phyloP scores from a whole-genome alignment of 1,140 invertebrate genomes.

The Halictus rubicundus region DNA sequence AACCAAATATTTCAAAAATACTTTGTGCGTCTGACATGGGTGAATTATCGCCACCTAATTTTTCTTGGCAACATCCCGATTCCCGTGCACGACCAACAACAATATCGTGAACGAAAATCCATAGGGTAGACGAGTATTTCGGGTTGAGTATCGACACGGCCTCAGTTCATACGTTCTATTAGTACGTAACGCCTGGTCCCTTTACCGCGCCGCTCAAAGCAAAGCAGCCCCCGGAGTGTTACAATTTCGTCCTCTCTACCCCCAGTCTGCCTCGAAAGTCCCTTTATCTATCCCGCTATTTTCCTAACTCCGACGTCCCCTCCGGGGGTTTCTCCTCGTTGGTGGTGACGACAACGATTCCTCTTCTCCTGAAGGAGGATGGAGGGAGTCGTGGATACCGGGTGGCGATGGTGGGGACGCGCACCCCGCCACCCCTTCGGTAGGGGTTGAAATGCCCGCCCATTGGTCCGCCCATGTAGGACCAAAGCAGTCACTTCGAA shows the following conservation, averaged over 20 bases:
- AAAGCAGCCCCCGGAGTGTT: slow-evolving; percentile 68
- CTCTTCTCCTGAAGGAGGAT: slow-evolving; percentile 42
- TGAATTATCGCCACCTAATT: too few species aligned
- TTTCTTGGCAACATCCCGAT: not conserved
- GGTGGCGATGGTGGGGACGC: slow-evolving; percentile 2
- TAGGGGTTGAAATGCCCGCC: slow-evolving; percentile 58
- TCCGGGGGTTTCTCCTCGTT: slow-evolving; percentile 55
- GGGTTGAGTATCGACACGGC: slow-evolving; percentile 15
- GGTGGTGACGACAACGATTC: slow-evolving; percentile 56
- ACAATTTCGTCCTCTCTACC: slow-evolving; percentile 61
- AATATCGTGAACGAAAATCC: not conserved
- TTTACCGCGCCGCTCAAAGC: slow-evolving; percentile 64
- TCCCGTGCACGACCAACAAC: not conserved
- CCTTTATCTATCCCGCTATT: slow-evolving; percentile 74
- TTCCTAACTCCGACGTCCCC: slow-evolving; percentile 71
- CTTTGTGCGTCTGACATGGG: too few species aligned
- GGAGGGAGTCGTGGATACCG: slow-evolving; percentile 61
- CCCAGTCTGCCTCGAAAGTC: slow-evolving; percentile 51
- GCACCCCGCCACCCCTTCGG: slow-evolving; percentile 27
- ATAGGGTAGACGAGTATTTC: not conserved
- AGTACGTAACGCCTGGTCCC: slow-evolving; percentile 48
- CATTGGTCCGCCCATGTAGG: slow-evolving; percentile 61
- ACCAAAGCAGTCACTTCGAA: slow-evolving; percentile 67
- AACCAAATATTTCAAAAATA: too few species aligned
- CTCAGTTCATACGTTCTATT: slow-evolving; percentile 31